Evolutionary conservation across 2,888 invertebrate genomes (phyloP).

Genomic region (Theretra japonica): DNA sequence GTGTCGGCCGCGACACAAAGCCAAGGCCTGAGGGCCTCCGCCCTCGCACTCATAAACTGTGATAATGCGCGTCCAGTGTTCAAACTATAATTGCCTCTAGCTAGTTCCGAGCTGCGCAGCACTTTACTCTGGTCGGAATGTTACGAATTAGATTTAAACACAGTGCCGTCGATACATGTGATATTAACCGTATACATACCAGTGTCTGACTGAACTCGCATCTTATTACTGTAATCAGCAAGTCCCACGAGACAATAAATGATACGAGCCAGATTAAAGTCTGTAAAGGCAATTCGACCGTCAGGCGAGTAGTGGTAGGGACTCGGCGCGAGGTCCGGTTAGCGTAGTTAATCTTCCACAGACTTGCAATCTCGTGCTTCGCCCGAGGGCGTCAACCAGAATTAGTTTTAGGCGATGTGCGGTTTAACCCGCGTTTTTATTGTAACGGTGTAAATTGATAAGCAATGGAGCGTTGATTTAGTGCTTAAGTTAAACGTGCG

Average conservation of each 20-base stretch:
- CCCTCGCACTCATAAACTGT: conserved; percentile 68
- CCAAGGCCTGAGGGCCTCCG: conserved; percentile 70
- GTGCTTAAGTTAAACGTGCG: conserved; percentile 74
- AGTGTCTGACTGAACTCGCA: conserved; percentile 56
- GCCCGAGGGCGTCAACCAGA: conserved; percentile 56
- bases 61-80: conserved; percentile 82
- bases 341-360: conserved; percentile 61
- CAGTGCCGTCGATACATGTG: conserved; percentile 76
- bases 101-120: conserved; percentile 53
- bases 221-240: conserved; percentile 43
- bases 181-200: conserved; percentile 63
- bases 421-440: conserved; percentile 50
- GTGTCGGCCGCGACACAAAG: conserved; percentile 83
- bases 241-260: conserved; percentile 57
- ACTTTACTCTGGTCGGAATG: conserved; percentile 56
- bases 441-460: conserved; percentile 58
- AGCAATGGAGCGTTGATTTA: conserved; percentile 63
- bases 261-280: conserved; percentile 57
- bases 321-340: conserved; percentile 55
- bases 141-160: conserved; percentile 57
- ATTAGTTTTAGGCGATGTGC: conserved; percentile 55
- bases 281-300: conserved; percentile 54
- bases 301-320: conserved; percentile 52
- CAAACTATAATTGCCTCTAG: conserved; percentile 60
- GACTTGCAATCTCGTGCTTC: conserved; percentile 68